phyloP scores from a whole-genome alignment of 2,113 vertebrate genomes.

The Microtus montanus region DNA sequence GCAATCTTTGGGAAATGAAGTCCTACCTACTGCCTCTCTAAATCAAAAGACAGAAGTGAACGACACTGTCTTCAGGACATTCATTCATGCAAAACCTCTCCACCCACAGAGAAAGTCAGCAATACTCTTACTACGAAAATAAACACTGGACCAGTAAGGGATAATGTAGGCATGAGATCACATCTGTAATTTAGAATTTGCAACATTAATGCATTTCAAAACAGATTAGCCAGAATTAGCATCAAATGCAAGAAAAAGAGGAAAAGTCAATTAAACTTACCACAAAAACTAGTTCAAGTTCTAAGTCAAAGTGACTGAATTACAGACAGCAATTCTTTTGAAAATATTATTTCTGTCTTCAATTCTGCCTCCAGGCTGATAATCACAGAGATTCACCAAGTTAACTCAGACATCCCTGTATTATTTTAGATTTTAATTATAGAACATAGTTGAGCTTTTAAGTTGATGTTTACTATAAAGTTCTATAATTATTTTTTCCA shows the following conservation, averaged over 20 bases:
- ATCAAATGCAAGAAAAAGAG: constrained; percentile 16
- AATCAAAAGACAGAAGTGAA: constrained; percentile 7
- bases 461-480: constrained; percentile 24
- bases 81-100: neutral
- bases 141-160: neutral
- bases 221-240: constrained; percentile 1
- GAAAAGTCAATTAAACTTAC: neutral
- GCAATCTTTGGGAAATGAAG: neutral
- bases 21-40: neutral
- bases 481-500: neutral
- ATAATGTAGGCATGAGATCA: neutral
- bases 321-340: constrained; percentile 7
- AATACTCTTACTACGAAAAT: constrained; percentile 4
- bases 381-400: constrained; percentile 32
- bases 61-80: neutral
- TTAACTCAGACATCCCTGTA: neutral
- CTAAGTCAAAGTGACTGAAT: constrained; percentile 15
- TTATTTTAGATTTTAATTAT: constrained; percentile 57
- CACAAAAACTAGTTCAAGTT: constrained; percentile 45
- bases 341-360: constrained; percentile 45
- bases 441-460: constrained; percentile 24
- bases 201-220: constrained; percentile 4
- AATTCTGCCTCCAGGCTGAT: constrained; percentile 3
- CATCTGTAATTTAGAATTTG: constrained; percentile 15
- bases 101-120: neutral